Evolutionary conservation across 2,797 vertebrate species (phyloP).

Genomic region (Leucoraja ocellata): DNA sequence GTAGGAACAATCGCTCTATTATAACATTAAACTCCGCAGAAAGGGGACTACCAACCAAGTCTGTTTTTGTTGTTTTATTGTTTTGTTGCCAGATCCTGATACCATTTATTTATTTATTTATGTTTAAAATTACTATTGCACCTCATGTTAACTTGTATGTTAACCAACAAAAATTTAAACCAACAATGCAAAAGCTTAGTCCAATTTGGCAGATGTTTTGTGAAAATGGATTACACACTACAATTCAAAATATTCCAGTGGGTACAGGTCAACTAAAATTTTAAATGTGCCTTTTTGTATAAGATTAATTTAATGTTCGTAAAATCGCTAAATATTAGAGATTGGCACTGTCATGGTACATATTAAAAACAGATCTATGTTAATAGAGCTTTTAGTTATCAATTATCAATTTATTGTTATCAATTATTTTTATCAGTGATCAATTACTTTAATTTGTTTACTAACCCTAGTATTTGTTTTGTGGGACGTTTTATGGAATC

Average conservation of each 20-base stretch:
- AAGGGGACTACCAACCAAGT: too few species aligned
- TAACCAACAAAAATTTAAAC: background rate
- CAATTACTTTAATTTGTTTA: background rate
- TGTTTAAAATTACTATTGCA: too few species aligned
- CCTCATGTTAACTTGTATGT: too few species aligned
- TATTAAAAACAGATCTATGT: background rate
- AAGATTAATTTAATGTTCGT: background rate
- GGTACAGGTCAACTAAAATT: background rate
- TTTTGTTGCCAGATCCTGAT: too few species aligned
- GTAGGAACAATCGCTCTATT: too few species aligned
- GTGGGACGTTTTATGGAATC: background rate
- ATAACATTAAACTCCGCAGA: too few species aligned
- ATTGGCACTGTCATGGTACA: background rate
- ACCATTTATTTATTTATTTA: too few species aligned
- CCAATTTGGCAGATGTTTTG: background rate
- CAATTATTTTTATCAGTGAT: background rate
- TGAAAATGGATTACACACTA: background rate
- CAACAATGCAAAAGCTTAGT: conserved; percentile 7
- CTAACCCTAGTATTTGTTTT: background rate
- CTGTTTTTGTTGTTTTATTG: too few species aligned
- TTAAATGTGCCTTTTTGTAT: background rate
- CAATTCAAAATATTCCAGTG: background rate
- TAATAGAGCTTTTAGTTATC: background rate
- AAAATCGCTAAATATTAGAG: background rate
- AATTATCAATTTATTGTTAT: too few species aligned